These are phyloP conservation scores for Eutolmus rufibarbis DNA, from an alignment of 2,888 invertebrate genomes.

Conservation along the genomic window DNA sequence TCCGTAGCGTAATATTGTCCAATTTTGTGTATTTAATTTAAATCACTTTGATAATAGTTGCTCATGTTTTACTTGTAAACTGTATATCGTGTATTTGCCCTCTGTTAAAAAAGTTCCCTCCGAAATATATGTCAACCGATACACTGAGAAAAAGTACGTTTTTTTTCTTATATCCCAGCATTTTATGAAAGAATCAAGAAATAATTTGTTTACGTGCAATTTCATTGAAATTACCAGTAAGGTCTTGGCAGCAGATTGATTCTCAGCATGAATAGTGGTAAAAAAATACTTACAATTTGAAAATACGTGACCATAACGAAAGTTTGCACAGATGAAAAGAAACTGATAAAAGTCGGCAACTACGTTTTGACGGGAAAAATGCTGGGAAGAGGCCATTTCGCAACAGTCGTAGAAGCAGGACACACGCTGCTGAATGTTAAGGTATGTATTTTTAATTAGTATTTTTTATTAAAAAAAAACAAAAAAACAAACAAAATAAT, in stretches of 20 bases:
- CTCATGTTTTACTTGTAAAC: background rate
- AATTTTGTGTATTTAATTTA: background rate
- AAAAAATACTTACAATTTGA: background rate
- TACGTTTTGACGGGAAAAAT: conserved; percentile 75
- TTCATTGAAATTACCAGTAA: background rate
- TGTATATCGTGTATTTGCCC: background rate
- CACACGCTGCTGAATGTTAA: conserved; percentile 73
- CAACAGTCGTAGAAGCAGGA: conserved; percentile 76
- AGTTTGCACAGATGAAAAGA: conserved; percentile 49
- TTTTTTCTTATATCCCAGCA: background rate
- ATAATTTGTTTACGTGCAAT: background rate
- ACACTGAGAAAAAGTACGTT: background rate
- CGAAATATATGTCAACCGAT: background rate
- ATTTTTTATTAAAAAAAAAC: background rate
- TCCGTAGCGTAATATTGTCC: background rate
- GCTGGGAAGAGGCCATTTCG: conserved; percentile 79
- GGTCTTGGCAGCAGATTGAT: background rate
- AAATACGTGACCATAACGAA: background rate
- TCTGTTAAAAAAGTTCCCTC: background rate
- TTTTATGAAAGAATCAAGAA: background rate
- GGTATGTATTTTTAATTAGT: conserved; percentile 65
- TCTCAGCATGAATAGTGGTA: background rate
- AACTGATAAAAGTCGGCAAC: conserved; percentile 71
- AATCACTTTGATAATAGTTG: background rate
- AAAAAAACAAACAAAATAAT: too few species aligned